Conservation (phyloP, 2,113 vertebrate genomes). For the Capreolus pygargus region DNA sequence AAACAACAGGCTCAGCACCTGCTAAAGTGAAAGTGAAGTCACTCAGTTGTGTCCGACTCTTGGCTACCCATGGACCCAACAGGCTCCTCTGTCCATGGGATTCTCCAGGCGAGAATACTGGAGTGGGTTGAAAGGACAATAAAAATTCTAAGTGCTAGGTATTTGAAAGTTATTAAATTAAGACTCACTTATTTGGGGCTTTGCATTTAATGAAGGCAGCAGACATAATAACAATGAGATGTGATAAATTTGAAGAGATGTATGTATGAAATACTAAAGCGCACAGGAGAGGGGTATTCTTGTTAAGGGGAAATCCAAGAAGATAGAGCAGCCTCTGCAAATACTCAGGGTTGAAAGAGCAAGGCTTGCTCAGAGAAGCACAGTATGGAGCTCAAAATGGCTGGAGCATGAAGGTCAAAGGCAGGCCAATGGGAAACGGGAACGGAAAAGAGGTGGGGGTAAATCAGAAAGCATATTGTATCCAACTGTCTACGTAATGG, state of each 20-base stretch:
- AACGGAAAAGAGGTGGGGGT: not conserved
- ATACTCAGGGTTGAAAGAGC: not conserved
- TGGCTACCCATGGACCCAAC: too few species aligned
- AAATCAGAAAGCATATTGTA: not conserved
- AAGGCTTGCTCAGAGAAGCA: not conserved
- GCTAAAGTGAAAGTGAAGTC: too few species aligned
- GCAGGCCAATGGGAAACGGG: not conserved
- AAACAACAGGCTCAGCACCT: not conserved
- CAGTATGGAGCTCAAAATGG: not conserved
- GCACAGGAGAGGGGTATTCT: not conserved
- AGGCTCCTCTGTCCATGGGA: too few species aligned
- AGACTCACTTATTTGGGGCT: not conserved
- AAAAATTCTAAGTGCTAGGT: not conserved
- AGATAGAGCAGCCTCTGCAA: not conserved
- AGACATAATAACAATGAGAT: not conserved
- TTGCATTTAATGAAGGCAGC: not conserved
- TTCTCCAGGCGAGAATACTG: too few species aligned
- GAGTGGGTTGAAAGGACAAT: not conserved
- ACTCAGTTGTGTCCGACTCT: too few species aligned
- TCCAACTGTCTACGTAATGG: not conserved
- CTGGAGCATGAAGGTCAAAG: not conserved
- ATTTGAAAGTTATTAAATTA: not conserved
- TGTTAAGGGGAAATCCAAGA: not conserved
- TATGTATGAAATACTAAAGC: not conserved
- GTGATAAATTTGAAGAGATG: not conserved